A percentile compares a stretch with the other conserved stretches of the same genome.
phyloP scores from a whole-genome alignment of 2,113 vertebrate species.

The Cichladusa arquata region DNA sequence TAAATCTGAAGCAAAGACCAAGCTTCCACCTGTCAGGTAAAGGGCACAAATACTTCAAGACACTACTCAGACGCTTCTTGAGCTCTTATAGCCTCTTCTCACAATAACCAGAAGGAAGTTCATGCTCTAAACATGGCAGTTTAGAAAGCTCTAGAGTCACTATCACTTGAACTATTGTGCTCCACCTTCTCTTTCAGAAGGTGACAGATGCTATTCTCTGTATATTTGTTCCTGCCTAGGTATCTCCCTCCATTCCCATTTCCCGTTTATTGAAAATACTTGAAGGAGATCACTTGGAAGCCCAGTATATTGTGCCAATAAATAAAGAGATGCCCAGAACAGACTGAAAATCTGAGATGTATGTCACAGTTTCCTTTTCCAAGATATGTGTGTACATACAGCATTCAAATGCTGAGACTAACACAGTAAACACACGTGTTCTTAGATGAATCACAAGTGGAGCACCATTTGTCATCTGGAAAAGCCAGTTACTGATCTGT shows the following conservation, averaged over 20 bases:
- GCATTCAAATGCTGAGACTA: background rate
- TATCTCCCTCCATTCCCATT: background rate
- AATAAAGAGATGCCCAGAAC: background rate
- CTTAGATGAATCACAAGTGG: background rate
- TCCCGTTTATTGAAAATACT: background rate
- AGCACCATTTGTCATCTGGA: background rate
- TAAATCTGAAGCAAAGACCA: background rate
- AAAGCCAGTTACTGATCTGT: background rate
- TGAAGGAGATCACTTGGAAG: background rate
- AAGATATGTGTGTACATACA: background rate
- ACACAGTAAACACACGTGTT: background rate
- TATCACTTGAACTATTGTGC: background rate
- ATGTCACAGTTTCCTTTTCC: background rate
- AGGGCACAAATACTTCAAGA: background rate
- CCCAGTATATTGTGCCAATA: background rate
- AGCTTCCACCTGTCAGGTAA: background rate
- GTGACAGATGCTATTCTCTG: background rate
- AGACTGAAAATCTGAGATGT: background rate
- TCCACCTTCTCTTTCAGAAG: background rate
- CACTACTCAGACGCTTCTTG: background rate
- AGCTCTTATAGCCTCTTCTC: background rate
- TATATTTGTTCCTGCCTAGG: background rate
- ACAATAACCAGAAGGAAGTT: background rate
- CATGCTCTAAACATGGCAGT: background rate
- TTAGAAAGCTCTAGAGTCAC: background rate